Percentiles rank a stretch among this genome's conserved stretches.
These are phyloP conservation scores for Danio aesculapii DNA, from an alignment of 2,797 vertebrate species.

Conservation along the genomic window DNA sequence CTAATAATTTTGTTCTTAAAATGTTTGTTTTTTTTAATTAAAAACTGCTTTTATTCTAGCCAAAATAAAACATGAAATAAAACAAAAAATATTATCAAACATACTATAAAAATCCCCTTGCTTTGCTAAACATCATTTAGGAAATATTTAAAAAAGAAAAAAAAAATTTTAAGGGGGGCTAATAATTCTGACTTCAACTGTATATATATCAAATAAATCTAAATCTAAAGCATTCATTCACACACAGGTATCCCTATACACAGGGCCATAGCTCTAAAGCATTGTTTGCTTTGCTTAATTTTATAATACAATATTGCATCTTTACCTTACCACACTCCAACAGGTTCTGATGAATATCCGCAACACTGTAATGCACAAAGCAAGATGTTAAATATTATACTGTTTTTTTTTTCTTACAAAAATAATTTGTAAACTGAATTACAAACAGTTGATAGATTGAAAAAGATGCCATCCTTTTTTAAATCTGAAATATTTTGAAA, in stretches of 20 bases:
- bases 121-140: too few relatives aligned
- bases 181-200: too few relatives aligned
- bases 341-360: neutral
- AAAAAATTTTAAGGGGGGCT: too few relatives aligned
- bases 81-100: too few relatives aligned
- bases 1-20: too few relatives aligned
- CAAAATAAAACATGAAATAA: too few relatives aligned
- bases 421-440: neutral
- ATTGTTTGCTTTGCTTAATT: neutral
- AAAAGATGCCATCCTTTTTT: neutral
- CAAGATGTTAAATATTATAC: neutral
- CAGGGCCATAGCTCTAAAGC: neutral
- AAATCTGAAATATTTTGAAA: neutral
- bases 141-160: too few relatives aligned
- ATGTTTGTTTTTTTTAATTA: too few relatives aligned
- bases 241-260: neutral
- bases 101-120: too few relatives aligned
- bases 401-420: neutral
- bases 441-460: neutral
- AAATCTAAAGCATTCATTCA: neutral
- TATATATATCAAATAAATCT: too few relatives aligned
- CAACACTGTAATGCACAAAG: neutral
- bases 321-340: constrained; percentile 3
- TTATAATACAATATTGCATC: neutral
- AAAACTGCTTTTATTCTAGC: too few relatives aligned